phyloP scores from a whole-genome alignment of 2,888 invertebrate genomes.

The Apodemia duryi region DNA sequence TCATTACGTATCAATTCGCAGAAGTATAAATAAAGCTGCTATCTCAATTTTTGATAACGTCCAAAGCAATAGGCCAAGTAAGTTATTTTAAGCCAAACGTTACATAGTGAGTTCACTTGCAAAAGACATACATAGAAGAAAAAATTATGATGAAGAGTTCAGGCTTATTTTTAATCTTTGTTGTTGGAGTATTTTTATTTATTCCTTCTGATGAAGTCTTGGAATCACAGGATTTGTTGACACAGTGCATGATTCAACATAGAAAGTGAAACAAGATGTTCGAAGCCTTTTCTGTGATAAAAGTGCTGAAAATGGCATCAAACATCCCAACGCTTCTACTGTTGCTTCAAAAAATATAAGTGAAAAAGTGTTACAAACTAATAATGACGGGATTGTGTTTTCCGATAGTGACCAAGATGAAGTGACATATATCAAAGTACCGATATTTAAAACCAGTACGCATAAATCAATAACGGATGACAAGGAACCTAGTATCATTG shows the following conservation, averaged over 20 bases:
- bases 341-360: neutral
- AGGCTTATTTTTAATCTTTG: conserved; percentile 17
- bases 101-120: conserved; percentile 20
- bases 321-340: neutral
- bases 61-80: conserved; percentile 22
- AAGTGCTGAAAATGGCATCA: neutral
- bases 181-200: conserved; percentile 14
- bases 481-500: neutral
- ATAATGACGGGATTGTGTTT: neutral
- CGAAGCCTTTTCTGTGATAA: conserved; percentile 28
- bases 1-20: neutral
- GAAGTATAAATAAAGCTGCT: conserved; percentile 16
- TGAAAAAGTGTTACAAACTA: neutral
- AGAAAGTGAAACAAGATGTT: conserved; percentile 41
- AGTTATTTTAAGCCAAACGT: conserved; percentile 21
- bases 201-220: conserved; percentile 35
- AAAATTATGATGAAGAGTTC: conserved; percentile 24
- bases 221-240: conserved; percentile 38
- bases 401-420: neutral
- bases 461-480: neutral
- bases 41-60: conserved; percentile 16
- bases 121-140: conserved; percentile 14
- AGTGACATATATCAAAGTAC: neutral
- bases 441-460: neutral
- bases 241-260: conserved; percentile 36